Evolutionary conservation across 2,113 vertebrate genomes (phyloP), one percentile per base, ranked within the genome.

Genomic region (Psettodes erumei): DNA sequence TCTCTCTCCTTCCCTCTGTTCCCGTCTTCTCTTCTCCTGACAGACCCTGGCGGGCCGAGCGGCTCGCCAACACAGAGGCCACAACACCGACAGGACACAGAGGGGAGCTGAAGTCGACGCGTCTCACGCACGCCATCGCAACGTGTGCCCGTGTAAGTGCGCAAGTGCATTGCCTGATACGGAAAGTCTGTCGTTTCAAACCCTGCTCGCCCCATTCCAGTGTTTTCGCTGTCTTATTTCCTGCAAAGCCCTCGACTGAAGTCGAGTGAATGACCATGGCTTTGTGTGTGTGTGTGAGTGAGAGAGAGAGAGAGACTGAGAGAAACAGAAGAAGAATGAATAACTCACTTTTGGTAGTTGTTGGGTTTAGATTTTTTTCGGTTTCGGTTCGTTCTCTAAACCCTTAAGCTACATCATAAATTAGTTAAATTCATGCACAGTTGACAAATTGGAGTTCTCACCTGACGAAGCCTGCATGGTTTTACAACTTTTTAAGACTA

Each of bases 21-120:
- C 55, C 61, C 55, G 30, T 69, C 66, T 56, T 56, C 59, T 83
- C 74, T 51, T 55, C 68, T 59, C 68, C 73, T 80, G 60, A 84
- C 79, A 91, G 90, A 69, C 28, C n/a, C 61, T 27, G 33, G 8
- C 16, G 69, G 40, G 68, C 58, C 5, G 68, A 86, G 56, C 27
- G 38, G 59, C 67, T 60, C 32, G 72, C 70, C 70, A 62, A 72
- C 78, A 83, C 2, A 3, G 51, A 86, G 80, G 78, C 73, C 76
- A 25, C 1, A 43, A 82, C 81, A 76, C 68, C 35, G 38, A 45
- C 71, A 54, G 77, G 70, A 84, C 76, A 19, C 75, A 25, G 65
- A 30, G 88, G 85, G 86, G 81, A 81, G 89, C n/a, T n/a, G n/a
- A n/a, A 90, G 84, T 87, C 60, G 32, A 47, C 18, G 28, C 25